Evolutionary conservation across 2,113 vertebrate genomes (phyloP).

Genomic region (Gopherus flavomarginatus): DNA sequence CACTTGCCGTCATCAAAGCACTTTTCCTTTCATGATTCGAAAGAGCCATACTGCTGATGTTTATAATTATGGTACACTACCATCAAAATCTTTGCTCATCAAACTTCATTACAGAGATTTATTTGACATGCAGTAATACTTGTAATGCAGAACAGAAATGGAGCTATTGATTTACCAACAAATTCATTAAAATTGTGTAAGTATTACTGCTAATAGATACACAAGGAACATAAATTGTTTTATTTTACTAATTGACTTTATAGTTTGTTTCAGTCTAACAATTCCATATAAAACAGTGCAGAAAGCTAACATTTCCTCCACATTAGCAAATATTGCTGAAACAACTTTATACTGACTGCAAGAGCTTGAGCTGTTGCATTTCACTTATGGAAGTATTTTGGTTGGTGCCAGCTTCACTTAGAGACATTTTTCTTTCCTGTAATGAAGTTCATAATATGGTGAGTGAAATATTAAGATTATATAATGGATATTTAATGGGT

Average conservation of each 20-base stretch:
- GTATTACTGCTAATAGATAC: constrained; percentile 74
- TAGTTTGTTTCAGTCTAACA: constrained; percentile 8
- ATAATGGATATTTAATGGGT: background rate
- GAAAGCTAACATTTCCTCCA: background rate
- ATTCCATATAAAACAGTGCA: constrained; percentile 52
- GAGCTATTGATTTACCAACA: constrained; percentile 69
- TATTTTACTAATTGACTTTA: constrained; percentile 36
- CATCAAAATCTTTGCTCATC: constrained; percentile 74
- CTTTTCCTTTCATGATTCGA: constrained; percentile 65
- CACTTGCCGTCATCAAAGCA: constrained; percentile 72
- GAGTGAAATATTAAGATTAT: background rate
- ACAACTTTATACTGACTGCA: background rate
- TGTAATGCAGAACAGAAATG: constrained; percentile 78
- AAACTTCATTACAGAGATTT: constrained; percentile 78
- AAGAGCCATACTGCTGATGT: constrained; percentile 73
- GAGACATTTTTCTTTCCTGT: background rate
- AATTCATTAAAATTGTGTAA: constrained; percentile 74
- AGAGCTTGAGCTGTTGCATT: background rate
- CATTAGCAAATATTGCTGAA: constrained; percentile 27
- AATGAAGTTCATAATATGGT: constrained; percentile 12
- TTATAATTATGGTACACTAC: constrained; percentile 77
- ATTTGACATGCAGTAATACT: constrained; percentile 71
- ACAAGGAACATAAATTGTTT: constrained; percentile 69
- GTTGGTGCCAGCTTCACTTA: background rate
- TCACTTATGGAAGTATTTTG: constrained; percentile 15